phyloP scores from a whole-genome alignment of 2,113 vertebrate genomes.

The Sporophila hypoxantha region DNA sequence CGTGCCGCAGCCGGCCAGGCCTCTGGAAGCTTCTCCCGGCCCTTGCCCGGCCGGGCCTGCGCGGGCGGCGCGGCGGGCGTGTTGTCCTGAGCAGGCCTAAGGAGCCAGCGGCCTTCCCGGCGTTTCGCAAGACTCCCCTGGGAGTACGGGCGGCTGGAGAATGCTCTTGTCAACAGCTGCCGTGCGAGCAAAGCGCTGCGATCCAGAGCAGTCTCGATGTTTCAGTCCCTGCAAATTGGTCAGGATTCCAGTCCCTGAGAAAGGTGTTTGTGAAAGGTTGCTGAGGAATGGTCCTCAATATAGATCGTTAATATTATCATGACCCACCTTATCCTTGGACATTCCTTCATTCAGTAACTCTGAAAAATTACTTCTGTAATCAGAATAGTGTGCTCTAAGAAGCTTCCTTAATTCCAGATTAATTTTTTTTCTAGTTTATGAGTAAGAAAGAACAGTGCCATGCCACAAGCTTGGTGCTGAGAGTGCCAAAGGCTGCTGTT shows the following conservation, averaged over 20 bases:
- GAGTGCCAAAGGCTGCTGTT: background rate
- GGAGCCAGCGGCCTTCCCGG: background rate
- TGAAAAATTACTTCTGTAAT: background rate
- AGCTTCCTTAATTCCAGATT: background rate
- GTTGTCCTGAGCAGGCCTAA: background rate
- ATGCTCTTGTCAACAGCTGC: background rate
- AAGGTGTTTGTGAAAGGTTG: background rate
- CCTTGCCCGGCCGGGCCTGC: background rate
- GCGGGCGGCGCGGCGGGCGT: background rate
- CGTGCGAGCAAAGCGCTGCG: background rate
- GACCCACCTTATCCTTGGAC: background rate
- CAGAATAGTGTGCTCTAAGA: background rate
- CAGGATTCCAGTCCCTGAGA: background rate
- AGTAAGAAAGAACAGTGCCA: background rate
- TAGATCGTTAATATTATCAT: background rate
- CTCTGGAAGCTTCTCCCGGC: background rate
- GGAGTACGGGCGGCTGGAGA: background rate
- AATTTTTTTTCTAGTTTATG: background rate
- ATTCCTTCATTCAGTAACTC: background rate
- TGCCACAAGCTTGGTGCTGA: background rate
- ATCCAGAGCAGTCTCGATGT: background rate
- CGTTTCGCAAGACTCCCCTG: background rate
- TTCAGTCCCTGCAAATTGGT: background rate
- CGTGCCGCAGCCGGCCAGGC: too few species aligned
- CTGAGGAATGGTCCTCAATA: background rate